Evolutionary conservation across 2,888 invertebrate species (phyloP), one percentile per base, ranked within the genome.

Genomic region (Caenorhabditis imperialis): DNA sequence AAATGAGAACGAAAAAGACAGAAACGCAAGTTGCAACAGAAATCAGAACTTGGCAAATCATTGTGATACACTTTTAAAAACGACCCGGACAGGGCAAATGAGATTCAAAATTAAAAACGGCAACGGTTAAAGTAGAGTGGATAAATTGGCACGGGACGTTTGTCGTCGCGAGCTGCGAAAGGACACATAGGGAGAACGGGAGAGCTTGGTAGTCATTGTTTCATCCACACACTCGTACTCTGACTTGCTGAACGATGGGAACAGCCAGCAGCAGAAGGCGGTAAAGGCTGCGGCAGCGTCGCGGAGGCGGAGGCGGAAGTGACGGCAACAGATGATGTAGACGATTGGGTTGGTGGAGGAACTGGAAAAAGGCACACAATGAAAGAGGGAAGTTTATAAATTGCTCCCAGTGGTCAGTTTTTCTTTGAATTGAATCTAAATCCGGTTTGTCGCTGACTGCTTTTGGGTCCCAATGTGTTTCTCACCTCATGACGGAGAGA

Each of bases 281-380:
- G 70, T 51, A 6, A 75, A 6, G 1, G 55, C 42, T 0, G 63
- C 45, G 20, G 53, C 45, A 4, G 40, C 47, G 33, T 75, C 75
- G 14, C 48, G 63, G 37, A 70, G 61, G 37, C 75, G 75, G 33
- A 61, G 40, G 62, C 78, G 81, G 76, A 84, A 84, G 57, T 82
- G 84, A 22, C 79, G 77, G 53, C 82, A 84, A 72, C 82, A 84
- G 37, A 77, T 75, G 48, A 81, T 82, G 74, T 82, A 83, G 58
- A 83, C 78, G 61, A 83, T 78, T 30, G 83, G 83, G 38, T 83
- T 83, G 22, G 81, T 81, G 23, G 81, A 74, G 20, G 83, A 83
- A 44, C 83, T 83, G 69, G 38, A 80, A 71, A 48, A 48, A 38
- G 10, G 23, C 20, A 30, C n/a, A n/a, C n/a, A n/a, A n/a, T n/a